phyloP scores from a whole-genome alignment of 1,140 invertebrate species.

The Apis dorsata region DNA sequence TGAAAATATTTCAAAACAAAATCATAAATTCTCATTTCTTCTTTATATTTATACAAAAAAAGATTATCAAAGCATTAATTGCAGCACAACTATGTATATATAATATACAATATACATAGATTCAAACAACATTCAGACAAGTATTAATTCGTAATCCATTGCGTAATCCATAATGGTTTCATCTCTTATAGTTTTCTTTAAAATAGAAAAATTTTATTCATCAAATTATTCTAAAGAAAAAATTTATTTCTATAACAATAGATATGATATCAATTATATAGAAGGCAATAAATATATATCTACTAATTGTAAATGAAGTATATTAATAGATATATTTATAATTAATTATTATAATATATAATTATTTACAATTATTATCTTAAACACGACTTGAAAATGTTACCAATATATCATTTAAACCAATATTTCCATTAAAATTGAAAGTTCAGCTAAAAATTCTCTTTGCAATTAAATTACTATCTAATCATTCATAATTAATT shows the following conservation, averaged over 20 bases:
- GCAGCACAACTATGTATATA: not conserved
- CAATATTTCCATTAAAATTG: no score
- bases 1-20: not conserved
- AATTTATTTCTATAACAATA: not conserved
- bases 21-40: not conserved
- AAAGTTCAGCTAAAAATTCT: not conserved
- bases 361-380: no score
- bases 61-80: not conserved
- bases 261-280: no score
- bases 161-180: not conserved
- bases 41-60: not conserved
- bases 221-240: not conserved
- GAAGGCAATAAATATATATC: no score
- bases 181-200: not conserved
- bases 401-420: no score
- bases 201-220: not conserved
- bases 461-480: not conserved
- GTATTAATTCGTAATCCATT: not conserved
- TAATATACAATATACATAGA: not conserved
- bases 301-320: no score
- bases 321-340: no score
- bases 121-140: not conserved
- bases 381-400: no score
- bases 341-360: no score
- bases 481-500: slow-evolving; percentile 8